Evolutionary conservation across 2,888 invertebrate species (phyloP).

Genomic region (Unio delphinus): DNA sequence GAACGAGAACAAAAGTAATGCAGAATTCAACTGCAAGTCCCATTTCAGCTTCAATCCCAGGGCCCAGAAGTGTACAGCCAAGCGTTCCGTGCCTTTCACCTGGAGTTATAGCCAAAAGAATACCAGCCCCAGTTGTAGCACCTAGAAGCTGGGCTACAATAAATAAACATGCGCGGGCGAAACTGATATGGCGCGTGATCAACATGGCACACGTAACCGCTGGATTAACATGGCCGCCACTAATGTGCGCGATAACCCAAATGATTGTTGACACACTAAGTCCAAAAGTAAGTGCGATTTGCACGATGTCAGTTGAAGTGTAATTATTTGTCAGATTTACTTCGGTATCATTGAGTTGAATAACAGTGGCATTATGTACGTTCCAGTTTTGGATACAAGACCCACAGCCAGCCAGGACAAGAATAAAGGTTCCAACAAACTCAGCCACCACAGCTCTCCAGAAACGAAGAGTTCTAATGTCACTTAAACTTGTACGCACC

Average conservation of each 20-base stretch:
- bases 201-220: conserved; percentile 76
- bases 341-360: no score
- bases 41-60: conserved; percentile 76
- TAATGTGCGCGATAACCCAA: conserved; percentile 87
- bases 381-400: no score
- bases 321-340: no score
- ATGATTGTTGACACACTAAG: conserved; percentile 86
- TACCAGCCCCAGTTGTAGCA: conserved; percentile 92
- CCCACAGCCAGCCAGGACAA: conserved; percentile 76
- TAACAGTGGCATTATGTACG: no score
- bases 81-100: conserved; percentile 83
- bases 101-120: conserved; percentile 76
- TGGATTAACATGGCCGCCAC: conserved; percentile 76
- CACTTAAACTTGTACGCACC: conserved; percentile 44
- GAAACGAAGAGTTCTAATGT: conserved; percentile 68
- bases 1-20: conserved; percentile 87
- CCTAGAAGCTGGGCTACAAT: conserved; percentile 93
- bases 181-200: conserved; percentile 84
- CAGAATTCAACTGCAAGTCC: conserved; percentile 87
- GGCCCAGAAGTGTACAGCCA: conserved; percentile 77
- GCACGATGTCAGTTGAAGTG: conserved; percentile 66
- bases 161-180: conserved; percentile 83
- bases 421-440: conserved; percentile 87
- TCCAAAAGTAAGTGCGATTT: conserved; percentile 90
- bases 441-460: conserved; percentile 89